A percentile compares a stretch with the other conserved stretches of the same genome.
phyloP scores from a whole-genome alignment of 2,888 invertebrate genomes.

The Cheilosia grossa region DNA sequence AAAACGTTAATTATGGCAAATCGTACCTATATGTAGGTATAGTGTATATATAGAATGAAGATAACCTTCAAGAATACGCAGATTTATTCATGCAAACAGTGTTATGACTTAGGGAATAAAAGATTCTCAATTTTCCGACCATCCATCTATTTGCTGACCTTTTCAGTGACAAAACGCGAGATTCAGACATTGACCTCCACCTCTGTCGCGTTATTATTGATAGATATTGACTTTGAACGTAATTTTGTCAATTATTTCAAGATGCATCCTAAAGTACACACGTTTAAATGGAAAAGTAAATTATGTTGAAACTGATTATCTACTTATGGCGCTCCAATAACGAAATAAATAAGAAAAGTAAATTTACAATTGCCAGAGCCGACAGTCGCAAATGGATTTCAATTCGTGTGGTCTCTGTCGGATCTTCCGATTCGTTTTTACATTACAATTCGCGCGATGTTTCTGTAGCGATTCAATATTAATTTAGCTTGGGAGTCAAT shows the following conservation, averaged over 20 bases:
- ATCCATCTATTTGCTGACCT: neutral
- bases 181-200: neutral
- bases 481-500: neutral
- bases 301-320: conserved; percentile 10
- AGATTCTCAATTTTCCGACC: too few relatives aligned
- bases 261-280: conserved; percentile 2
- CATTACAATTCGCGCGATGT: neutral
- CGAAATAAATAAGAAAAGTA: conserved; percentile 29
- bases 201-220: conserved; percentile 1
- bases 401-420: neutral
- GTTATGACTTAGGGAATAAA: neutral
- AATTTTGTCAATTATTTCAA: conserved; percentile 4
- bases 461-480: neutral
- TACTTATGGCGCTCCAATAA: neutral
- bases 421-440: conserved; percentile 11
- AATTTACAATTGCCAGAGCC: conserved; percentile 6
- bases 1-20: conserved; percentile 1
- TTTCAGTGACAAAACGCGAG: neutral
- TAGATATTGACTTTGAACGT: conserved; percentile 11
- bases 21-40: neutral
- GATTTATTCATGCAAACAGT: neutral
- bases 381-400: neutral
- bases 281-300: neutral
- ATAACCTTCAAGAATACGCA: neutral
- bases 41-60: neutral